These are phyloP conservation scores for Lasiurus cinereus DNA, from an alignment of 2,113 vertebrate genomes.

Conservation along the genomic window DNA sequence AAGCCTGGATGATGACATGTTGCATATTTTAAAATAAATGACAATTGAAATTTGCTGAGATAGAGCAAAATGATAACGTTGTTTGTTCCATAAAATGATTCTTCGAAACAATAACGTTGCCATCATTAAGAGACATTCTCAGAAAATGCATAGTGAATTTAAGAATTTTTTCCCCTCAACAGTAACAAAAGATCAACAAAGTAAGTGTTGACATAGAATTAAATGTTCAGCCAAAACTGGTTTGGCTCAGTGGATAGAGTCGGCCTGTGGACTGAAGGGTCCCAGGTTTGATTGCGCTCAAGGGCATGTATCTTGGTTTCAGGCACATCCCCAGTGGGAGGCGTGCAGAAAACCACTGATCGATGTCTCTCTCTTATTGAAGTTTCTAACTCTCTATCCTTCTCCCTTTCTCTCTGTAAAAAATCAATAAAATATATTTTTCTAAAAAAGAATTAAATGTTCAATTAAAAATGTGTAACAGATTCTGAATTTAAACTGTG, in stretches of 20 bases:
- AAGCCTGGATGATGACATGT: neutral
- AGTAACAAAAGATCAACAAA: neutral
- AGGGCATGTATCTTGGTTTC: too few species aligned
- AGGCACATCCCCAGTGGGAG: too few species aligned
- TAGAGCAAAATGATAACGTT: neutral
- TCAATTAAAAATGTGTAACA: neutral
- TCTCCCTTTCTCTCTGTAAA: too few species aligned
- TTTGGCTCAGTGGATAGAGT: too few species aligned
- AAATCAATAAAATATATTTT: too few species aligned
- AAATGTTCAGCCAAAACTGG: neutral
- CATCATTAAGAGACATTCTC: neutral
- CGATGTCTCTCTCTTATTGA: too few species aligned
- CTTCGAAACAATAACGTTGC: neutral
- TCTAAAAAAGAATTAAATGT: conserved; percentile 2
- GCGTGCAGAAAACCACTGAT: too few species aligned
- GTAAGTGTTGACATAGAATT: neutral
- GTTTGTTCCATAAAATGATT: neutral
- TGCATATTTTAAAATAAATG: neutral
- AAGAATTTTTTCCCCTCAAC: neutral
- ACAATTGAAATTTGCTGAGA: neutral
- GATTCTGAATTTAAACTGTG: neutral
- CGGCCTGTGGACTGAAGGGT: too few species aligned
- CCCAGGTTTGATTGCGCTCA: too few species aligned
- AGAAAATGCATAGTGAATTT: conserved; percentile 21
- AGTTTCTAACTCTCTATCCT: too few species aligned